These are phyloP conservation scores for Ficedula albicollis DNA, from an alignment of 2,797 vertebrate genomes.

Conservation along the genomic window DNA sequence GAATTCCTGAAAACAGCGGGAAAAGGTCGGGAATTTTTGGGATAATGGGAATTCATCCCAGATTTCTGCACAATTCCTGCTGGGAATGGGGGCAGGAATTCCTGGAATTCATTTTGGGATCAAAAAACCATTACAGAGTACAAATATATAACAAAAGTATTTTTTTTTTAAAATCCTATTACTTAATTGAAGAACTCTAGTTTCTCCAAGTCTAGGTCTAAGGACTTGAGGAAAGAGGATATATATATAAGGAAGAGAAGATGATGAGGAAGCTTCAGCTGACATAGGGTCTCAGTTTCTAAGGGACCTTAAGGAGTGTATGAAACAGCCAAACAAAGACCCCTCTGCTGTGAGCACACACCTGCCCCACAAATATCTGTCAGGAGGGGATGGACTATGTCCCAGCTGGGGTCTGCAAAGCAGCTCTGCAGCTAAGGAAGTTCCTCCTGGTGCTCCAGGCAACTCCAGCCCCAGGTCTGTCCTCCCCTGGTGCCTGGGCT, in stretches of 20 bases:
- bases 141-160: background rate
- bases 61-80: too few species aligned
- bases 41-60: too few species aligned
- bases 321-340: background rate
- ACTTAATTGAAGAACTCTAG: background rate
- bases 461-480: background rate
- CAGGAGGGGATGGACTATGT: background rate
- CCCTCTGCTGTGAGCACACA: background rate
- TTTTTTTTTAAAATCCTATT: too few species aligned
- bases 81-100: too few species aligned
- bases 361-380: fast-evolving
- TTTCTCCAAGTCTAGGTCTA: background rate
- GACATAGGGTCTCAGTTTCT: background rate
- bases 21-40: too few species aligned
- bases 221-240: background rate
- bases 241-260: background rate
- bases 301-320: background rate
- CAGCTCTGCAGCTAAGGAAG: background rate
- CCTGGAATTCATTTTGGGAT: too few species aligned
- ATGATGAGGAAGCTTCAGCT: background rate
- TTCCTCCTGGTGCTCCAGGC: background rate
- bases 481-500: background rate
- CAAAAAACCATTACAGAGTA: background rate
- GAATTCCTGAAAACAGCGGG: too few species aligned
- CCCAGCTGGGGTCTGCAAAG: background rate